phyloP scores from a whole-genome alignment of 1,140 invertebrate genomes.

The Drosophila sechellia region DNA sequence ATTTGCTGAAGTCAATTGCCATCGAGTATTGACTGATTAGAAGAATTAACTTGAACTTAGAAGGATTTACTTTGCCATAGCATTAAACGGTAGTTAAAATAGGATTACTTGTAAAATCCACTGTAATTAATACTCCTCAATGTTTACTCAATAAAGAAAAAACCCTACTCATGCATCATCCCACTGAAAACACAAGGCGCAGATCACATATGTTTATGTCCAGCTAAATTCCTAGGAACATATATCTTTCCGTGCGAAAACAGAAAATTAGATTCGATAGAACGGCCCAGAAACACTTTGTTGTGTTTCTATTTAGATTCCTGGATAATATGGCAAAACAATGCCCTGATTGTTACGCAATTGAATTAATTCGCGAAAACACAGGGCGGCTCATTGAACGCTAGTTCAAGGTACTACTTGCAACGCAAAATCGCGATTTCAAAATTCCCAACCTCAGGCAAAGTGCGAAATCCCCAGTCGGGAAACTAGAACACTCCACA shows the following conservation, averaged over 20 bases:
- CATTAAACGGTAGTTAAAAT: too few relatives aligned
- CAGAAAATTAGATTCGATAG: conserved; percentile 2
- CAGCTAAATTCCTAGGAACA: conserved; percentile 3
- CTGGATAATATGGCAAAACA: conserved; percentile 4
- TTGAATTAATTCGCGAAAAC: conserved; percentile 26
- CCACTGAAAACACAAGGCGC: neutral
- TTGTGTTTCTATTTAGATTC: conserved; percentile 5
- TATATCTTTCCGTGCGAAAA: neutral
- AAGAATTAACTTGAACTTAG: too few relatives aligned
- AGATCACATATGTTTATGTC: conserved; percentile 7
- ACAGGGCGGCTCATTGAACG: conserved; percentile 23
- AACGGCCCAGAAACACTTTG: neutral
- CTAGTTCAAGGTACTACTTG: conserved; percentile 37
- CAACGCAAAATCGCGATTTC: conserved; percentile 20
- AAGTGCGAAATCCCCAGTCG: conserved; percentile 31
- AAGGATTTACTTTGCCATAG: too few relatives aligned
- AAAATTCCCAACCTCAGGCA: conserved; percentile 29
- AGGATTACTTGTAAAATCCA: too few relatives aligned
- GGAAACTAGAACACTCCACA: conserved; percentile 32
- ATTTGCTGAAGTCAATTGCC: neutral
- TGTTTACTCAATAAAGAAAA: neutral
- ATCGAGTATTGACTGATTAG: too few relatives aligned
- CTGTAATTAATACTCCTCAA: neutral
- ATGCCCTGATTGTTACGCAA: conserved; percentile 14
- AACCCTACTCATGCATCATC: neutral